Evolutionary conservation across 2,888 invertebrate species (phyloP).

Genomic region (Acholoe squamosa): DNA sequence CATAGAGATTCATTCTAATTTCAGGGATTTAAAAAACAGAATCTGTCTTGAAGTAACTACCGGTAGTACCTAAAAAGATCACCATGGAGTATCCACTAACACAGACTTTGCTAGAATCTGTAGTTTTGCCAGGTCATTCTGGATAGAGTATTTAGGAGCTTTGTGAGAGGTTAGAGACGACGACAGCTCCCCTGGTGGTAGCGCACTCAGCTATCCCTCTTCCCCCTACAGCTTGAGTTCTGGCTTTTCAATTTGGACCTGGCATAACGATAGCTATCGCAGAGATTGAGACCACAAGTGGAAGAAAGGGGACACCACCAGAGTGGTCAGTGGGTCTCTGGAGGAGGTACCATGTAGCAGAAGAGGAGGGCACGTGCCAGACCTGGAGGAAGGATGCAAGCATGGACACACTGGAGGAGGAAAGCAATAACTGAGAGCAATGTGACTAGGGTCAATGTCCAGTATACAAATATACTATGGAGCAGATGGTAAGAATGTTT

Average conservation of each 20-base stretch:
- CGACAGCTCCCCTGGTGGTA: slow-evolving; percentile 22
- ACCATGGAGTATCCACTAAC: no score
- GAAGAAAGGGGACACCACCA: background rate
- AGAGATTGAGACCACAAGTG: slow-evolving; percentile 20
- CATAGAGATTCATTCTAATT: no score
- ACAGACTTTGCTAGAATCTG: no score
- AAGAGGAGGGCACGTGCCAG: background rate
- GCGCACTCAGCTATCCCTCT: background rate
- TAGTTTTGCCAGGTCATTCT: no score
- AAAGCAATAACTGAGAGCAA: background rate
- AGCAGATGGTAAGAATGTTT: background rate
- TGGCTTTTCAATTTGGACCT: background rate
- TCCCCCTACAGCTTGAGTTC: background rate
- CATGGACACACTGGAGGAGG: slow-evolving; percentile 21
- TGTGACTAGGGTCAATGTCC: background rate
- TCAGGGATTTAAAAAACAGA: no score
- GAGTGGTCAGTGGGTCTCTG: background rate
- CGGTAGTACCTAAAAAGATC: no score
- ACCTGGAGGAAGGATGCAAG: background rate
- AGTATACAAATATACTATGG: background rate
- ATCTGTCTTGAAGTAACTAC: no score
- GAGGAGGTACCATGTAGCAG: background rate
- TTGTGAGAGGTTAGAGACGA: background rate
- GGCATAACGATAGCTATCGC: background rate
- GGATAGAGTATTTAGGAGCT: no score